These are phyloP conservation scores for Noctua janthe DNA, from an alignment of 2,888 invertebrate genomes.

Conservation along the genomic window DNA sequence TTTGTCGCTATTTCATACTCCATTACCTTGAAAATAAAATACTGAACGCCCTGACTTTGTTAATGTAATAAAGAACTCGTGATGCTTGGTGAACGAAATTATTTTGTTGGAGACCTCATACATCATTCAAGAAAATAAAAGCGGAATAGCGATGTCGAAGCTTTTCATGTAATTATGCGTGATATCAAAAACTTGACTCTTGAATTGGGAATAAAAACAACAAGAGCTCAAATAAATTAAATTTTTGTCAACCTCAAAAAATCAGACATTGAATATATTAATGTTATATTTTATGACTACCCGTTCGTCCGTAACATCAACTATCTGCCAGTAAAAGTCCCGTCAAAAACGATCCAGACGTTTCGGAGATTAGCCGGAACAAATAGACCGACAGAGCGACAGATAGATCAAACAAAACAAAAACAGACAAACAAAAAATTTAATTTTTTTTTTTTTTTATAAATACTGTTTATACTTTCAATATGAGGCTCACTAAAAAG, in stretches of 20 bases:
- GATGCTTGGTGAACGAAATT: slow-evolving; percentile 6
- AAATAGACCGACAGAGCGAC: no score
- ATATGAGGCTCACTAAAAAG: no score
- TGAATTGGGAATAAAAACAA: background rate
- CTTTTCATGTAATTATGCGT: background rate
- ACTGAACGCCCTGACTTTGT: slow-evolving; percentile 29
- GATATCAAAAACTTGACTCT: background rate
- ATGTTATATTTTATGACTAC: no score
- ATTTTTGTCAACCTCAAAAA: background rate
- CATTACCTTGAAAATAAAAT: slow-evolving; percentile 67
- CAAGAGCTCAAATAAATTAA: background rate
- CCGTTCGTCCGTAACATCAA: no score
- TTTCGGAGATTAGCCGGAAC: no score
- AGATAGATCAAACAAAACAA: no score
- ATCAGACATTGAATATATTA: background rate
- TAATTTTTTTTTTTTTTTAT: no score
- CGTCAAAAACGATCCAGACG: no score
- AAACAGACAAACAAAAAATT: no score
- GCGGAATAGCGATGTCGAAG: no score
- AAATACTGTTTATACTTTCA: no score
- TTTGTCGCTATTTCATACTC: slow-evolving; percentile 65
- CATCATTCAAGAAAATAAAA: slow-evolving; percentile 3
- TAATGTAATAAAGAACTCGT: slow-evolving; percentile 32
- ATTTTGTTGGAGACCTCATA: background rate
- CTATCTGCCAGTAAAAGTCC: no score